A percentile compares a stretch with the other conserved stretches of the same genome.
phyloP scores from a whole-genome alignment of 1,140 invertebrate species.

The Colletes gigas region DNA sequence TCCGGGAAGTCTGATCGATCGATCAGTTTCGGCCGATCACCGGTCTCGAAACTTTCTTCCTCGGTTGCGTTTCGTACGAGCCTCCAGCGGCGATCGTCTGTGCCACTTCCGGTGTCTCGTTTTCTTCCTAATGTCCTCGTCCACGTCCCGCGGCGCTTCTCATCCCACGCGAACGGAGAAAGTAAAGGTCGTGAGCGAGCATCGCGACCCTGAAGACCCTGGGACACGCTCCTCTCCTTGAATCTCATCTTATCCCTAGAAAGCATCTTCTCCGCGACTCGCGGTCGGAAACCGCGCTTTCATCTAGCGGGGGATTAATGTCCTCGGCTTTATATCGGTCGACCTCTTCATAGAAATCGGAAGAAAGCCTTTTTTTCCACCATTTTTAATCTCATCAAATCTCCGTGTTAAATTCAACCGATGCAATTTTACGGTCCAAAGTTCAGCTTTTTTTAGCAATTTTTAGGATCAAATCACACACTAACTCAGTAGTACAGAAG shows the following conservation, averaged over 20 bases:
- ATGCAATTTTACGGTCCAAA: too few species aligned
- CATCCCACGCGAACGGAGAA: conserved; percentile 58
- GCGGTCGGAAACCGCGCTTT: conserved; percentile 51
- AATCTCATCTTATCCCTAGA: conserved; percentile 67
- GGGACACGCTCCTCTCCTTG: conserved; percentile 47
- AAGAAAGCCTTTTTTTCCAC: background rate
- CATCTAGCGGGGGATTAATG: conserved; percentile 50
- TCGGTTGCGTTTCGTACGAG: conserved; percentile 14
- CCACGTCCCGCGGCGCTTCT: conserved; percentile 4
- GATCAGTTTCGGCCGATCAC: background rate
- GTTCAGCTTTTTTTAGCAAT: too few species aligned
- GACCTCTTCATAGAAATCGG: background rate
- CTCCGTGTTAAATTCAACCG: too few species aligned
- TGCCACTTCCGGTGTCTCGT: conserved; percentile 44
- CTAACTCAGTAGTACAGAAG: too few species aligned
- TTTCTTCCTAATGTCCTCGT: background rate
- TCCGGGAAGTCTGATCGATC: conserved; percentile 6
- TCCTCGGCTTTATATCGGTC: background rate
- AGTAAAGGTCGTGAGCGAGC: conserved; percentile 71
- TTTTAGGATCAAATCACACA: too few species aligned
- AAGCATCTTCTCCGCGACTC: conserved; percentile 57
- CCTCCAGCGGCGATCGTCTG: conserved; percentile 4
- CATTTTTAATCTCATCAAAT: too few species aligned
- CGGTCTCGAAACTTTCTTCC: conserved; percentile 35
- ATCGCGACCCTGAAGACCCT: conserved; percentile 65